Evolutionary conservation across 2,113 vertebrate species (phyloP).

Genomic region (Paramisgurnus dabryanus): DNA sequence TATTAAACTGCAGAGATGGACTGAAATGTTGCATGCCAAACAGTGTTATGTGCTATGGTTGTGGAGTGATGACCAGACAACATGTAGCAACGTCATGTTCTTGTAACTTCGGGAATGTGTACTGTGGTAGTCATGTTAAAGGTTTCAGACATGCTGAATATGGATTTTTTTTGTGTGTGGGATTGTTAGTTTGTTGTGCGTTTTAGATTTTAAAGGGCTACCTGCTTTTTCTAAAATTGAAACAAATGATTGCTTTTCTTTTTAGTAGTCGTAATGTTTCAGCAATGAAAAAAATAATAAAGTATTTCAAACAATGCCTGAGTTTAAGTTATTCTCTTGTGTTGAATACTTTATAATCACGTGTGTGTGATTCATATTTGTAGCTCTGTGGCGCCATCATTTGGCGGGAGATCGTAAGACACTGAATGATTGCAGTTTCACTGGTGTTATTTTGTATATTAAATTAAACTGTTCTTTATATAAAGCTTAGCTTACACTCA

Average conservation of each 20-base stretch:
- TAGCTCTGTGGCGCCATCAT: conserved; percentile 21
- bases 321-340: background rate
- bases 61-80: conserved; percentile 18
- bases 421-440: background rate
- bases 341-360: conserved; percentile 4
- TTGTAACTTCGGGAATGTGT: background rate
- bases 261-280: conserved; percentile 64
- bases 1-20: background rate
- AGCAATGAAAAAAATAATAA: conserved; percentile 44
- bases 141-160: conserved; percentile 62
- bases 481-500: too few species aligned
- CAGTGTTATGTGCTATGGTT: conserved; percentile 12
- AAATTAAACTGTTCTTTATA: background rate
- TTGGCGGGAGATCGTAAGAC: background rate
- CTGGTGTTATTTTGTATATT: background rate
- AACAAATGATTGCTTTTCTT: conserved; percentile 62
- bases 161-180: conserved; percentile 10
- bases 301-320: background rate
- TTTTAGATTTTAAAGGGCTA: conserved; percentile 75
- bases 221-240: conserved; percentile 64
- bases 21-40: conserved; percentile 30
- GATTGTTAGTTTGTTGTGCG: conserved; percentile 43
- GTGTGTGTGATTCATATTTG: background rate
- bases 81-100: conserved; percentile 22
- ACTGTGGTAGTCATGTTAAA: conserved; percentile 63